phyloP scores from a whole-genome alignment of 2,113 vertebrate genomes.

The Pampusana beccarii region DNA sequence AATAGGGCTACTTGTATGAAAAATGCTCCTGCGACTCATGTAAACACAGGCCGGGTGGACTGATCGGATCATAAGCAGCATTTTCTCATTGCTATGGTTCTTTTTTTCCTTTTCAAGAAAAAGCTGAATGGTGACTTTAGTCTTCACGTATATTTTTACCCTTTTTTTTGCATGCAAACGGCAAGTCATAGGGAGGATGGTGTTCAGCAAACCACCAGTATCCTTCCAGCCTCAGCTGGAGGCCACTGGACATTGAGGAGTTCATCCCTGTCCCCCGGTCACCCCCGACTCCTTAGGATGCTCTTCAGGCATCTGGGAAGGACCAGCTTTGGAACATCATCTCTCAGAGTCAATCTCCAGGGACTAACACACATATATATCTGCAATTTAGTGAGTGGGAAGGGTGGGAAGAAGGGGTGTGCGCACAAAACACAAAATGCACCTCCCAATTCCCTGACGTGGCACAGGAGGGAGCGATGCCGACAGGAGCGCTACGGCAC shows the following conservation, averaged over 20 bases:
- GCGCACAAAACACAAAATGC: neutral
- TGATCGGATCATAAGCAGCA: neutral
- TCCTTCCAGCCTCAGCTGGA: no score
- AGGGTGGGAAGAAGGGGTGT: neutral
- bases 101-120: neutral
- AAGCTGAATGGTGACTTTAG: neutral
- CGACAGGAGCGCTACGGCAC: fast-evolving
- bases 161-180: neutral
- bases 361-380: fast-evolving
- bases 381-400: neutral
- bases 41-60: neutral
- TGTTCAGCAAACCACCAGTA: neutral
- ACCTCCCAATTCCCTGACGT: neutral
- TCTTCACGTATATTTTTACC: neutral
- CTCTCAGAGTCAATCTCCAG: neutral
- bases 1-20: neutral
- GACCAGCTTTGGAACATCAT: fast-evolving
- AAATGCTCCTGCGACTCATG: neutral
- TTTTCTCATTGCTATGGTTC: neutral
- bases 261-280: neutral
- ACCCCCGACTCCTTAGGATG: no score
- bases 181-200: neutral
- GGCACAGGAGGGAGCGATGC: fast-evolving
- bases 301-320: neutral
- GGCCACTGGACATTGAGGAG: neutral